These are phyloP conservation scores for Amaurobius ferox DNA, from an alignment of 2,888 invertebrate species.

Conservation along the genomic window DNA sequence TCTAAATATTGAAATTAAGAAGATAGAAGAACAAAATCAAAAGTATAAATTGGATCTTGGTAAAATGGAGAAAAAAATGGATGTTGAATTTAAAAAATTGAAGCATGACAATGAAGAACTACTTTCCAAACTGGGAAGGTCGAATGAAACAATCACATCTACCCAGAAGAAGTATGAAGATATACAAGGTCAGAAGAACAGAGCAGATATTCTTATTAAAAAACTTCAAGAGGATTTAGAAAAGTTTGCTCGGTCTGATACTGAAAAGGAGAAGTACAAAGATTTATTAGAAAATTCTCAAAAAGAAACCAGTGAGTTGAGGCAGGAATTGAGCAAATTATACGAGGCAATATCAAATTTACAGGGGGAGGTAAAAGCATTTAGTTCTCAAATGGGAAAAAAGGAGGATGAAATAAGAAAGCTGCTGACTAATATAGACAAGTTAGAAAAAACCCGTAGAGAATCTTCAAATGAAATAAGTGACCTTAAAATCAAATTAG, in stretches of 20 bases:
- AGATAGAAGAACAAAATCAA: slow-evolving; percentile 42
- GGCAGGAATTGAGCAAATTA: slow-evolving; percentile 35
- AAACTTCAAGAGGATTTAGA: slow-evolving; percentile 51
- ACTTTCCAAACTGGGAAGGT: slow-evolving; percentile 32
- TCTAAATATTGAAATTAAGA: slow-evolving; percentile 36
- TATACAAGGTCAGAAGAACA: slow-evolving; percentile 31
- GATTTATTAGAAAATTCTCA: slow-evolving; percentile 30
- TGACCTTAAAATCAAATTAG: slow-evolving; percentile 86
- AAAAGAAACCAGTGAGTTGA: slow-evolving; percentile 42
- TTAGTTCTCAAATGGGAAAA: slow-evolving; percentile 36
- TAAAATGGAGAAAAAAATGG: slow-evolving; percentile 36
- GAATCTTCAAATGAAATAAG: slow-evolving; percentile 76
- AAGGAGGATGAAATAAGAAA: slow-evolving; percentile 79
- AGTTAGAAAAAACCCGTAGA: slow-evolving; percentile 79
- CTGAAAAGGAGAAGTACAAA: slow-evolving; percentile 41
- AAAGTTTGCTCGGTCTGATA: slow-evolving; percentile 31
- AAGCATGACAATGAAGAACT: slow-evolving; percentile 40
- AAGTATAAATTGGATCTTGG: slow-evolving; percentile 38
- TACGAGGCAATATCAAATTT: slow-evolving; percentile 47
- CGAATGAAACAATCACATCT: slow-evolving; percentile 27
- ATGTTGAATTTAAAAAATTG: slow-evolving; percentile 38
- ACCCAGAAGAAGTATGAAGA: slow-evolving; percentile 50
- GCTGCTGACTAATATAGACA: slow-evolving; percentile 85
- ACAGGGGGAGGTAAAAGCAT: slow-evolving; percentile 54
- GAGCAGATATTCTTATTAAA: slow-evolving; percentile 34